A percentile compares a stretch with the other conserved stretches of the same genome.
These are phyloP conservation scores for Clarias laeviceps DNA, from an alignment of 2,797 vertebrate species.

Conservation along the genomic window DNA sequence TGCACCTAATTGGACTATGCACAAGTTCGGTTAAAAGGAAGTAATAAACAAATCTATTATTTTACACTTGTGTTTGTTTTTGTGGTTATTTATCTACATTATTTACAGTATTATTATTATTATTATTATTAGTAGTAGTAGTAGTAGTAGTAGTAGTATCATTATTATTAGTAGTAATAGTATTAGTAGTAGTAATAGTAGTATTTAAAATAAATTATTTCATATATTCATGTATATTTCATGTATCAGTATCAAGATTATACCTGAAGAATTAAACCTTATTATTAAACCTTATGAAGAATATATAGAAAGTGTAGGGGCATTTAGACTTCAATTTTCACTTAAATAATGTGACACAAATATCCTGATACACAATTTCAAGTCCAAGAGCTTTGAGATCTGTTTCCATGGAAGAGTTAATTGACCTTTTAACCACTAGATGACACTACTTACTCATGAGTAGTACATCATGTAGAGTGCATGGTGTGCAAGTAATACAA, in stretches of 20 bases:
- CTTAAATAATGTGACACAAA: neutral
- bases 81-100: neutral
- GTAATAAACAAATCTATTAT: neutral
- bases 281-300: no score
- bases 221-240: no score
- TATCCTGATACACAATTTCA: neutral
- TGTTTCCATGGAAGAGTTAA: neutral
- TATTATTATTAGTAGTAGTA: neutral
- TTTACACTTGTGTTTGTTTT: neutral
- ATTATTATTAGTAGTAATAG: neutral
- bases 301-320: neutral
- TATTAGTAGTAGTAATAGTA: neutral
- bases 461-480: neutral
- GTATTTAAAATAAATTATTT: neutral
- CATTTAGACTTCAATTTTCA: neutral
- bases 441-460: neutral
- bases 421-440: conserved; percentile 16
- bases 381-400: neutral
- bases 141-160: neutral
- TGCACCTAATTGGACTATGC: neutral
- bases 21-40: neutral
- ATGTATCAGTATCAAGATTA: neutral
- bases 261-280: no score
- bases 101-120: neutral
- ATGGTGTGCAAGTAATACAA: neutral